Evolutionary conservation across 1,140 invertebrate species (phyloP), one percentile per base, ranked within the genome.

Genomic region (Trachymyrmex septentrionalis): DNA sequence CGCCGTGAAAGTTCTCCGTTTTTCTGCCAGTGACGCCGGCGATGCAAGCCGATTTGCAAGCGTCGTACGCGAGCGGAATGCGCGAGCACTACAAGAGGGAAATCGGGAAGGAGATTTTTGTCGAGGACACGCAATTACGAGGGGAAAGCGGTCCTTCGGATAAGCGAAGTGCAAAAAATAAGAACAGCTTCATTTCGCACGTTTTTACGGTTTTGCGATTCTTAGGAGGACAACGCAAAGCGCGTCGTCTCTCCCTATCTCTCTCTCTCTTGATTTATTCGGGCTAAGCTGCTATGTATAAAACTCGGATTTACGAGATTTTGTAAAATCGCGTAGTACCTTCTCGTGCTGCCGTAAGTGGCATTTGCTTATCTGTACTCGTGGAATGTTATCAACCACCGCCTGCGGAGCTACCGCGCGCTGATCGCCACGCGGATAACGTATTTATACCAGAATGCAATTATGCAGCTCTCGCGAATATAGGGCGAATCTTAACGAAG

Each of bases 1-100:
- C 87, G 34, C 53, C 53, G 61, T 80, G 63, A 82, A 90, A 90
- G 86, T 86, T 86, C 16, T 34, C 63, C 86, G 87, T 88, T 90
- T 90, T 89, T 89, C 85, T 90, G 59, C 19, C 44, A 27, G 61
- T 38, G 64, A 30, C 57, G 76, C 21, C 88, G 63, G 16, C 80
- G 77, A 80, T 63, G 72, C 67, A 12, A 12, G 44, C 19, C 53
- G 53, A 57, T 57, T 78, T 78, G 82, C 69, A 78, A 78, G 88
- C 85, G 75, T 86, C 69, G 76, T 72, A 48, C 88, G 69, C 87
- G 80, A 50, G 10, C 69, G 80, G 72, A 89, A 63, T 67, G 69
- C 21, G 66, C 50, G 66, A 30, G 55, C 73, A 16, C 64, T 71
- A n/a, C n/a, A 55, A 53, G 67, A 57, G 64, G 7, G 21, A 27